Evolutionary conservation across 2,797 vertebrate species (phyloP).

Genomic region (Huso huso): DNA sequence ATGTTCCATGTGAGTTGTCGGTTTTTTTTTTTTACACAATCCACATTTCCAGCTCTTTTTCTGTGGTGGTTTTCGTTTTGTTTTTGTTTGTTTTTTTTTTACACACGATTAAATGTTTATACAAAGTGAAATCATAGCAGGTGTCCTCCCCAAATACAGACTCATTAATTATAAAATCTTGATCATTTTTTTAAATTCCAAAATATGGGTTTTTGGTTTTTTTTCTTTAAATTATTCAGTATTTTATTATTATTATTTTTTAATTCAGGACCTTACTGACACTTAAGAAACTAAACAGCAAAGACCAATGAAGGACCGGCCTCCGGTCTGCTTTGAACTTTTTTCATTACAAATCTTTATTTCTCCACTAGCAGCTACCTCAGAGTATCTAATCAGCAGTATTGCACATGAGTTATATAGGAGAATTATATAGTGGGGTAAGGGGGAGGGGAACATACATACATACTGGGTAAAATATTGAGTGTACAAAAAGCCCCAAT

Average conservation of each 20-base stretch:
- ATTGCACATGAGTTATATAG: constrained; percentile 57
- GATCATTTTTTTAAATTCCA: constrained; percentile 60
- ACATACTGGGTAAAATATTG: constrained; percentile 17
- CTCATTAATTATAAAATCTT: constrained; percentile 71
- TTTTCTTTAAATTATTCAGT: not conserved
- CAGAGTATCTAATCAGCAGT: constrained; percentile 61
- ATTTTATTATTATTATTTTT: constrained; percentile 21
- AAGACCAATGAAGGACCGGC: constrained; percentile 63
- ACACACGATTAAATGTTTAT: constrained; percentile 69
- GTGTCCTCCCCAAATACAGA: constrained; percentile 46
- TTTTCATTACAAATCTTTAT: constrained; percentile 26
- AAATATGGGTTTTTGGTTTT: constrained; percentile 52
- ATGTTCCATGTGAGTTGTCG: constrained; percentile 13
- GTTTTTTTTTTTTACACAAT: constrained; percentile 49
- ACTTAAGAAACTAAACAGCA: constrained; percentile 64
- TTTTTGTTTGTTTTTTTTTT: constrained; percentile 41
- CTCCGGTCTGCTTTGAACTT: constrained; percentile 54
- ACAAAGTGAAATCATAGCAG: constrained; percentile 64
- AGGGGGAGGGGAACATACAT: constrained; percentile 43
- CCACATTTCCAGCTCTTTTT: constrained; percentile 50
- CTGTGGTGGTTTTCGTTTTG: constrained; percentile 47
- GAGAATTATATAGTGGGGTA: constrained; percentile 51
- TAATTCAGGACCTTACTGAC: constrained; percentile 65
- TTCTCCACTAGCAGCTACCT: constrained; percentile 60
- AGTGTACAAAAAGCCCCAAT: constrained; percentile 19